Evolutionary conservation across 2,888 invertebrate genomes (phyloP).

Genomic region (Boloria selene): DNA sequence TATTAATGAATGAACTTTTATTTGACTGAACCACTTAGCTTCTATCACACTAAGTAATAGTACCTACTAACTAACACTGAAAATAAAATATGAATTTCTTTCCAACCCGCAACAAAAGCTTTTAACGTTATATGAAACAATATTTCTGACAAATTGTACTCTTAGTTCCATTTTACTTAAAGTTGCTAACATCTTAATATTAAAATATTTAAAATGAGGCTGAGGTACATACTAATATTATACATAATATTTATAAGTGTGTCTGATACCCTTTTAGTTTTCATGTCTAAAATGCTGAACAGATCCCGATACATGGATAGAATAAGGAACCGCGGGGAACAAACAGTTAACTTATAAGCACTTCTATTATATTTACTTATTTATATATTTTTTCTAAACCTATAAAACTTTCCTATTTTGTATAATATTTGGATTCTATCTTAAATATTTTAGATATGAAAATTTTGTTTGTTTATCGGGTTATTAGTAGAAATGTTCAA

Average conservation of each 20-base stretch:
- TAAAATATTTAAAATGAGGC: constrained; percentile 21
- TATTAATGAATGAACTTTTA: constrained; percentile 7
- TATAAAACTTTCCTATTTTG: too few relatives aligned
- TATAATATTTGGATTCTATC: too few relatives aligned
- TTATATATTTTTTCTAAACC: too few relatives aligned
- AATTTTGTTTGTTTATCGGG: too few relatives aligned
- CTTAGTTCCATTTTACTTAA: constrained; percentile 21
- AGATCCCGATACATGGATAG: too few relatives aligned
- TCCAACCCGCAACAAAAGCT: constrained; percentile 18
- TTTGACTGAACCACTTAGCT: constrained; percentile 14
- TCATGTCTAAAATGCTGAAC: too few relatives aligned
- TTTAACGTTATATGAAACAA: constrained; percentile 26
- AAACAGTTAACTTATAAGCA: too few relatives aligned
- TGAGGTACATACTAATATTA: not conserved
- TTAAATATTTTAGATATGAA: too few relatives aligned
- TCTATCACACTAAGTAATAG: constrained; percentile 5
- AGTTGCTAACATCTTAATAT: constrained; percentile 24
- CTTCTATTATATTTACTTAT: too few relatives aligned
- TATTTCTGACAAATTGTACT: constrained; percentile 25
- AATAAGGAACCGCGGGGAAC: too few relatives aligned
- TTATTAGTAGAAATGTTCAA: too few relatives aligned
- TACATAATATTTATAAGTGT: not conserved
- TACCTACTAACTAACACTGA: not conserved
- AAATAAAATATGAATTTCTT: constrained; percentile 19
- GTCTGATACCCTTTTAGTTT: too few relatives aligned